These are phyloP conservation scores for Xanthia icteritia DNA, from an alignment of 2,888 invertebrate species.

Conservation along the genomic window DNA sequence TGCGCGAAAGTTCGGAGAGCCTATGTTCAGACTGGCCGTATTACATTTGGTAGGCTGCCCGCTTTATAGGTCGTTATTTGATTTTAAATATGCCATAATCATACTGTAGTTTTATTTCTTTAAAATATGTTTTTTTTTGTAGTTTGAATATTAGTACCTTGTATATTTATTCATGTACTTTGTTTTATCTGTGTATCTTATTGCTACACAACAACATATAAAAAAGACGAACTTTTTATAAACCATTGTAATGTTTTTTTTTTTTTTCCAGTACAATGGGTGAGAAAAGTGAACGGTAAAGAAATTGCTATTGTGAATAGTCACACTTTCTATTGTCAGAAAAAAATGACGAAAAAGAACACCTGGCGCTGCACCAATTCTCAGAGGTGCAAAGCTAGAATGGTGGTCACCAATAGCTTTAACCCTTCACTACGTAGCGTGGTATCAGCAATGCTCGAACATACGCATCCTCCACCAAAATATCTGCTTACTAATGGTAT, in stretches of 20 bases:
- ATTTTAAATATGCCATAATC: too few species aligned
- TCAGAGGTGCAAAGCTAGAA: constrained; percentile 7
- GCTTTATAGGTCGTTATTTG: too few species aligned
- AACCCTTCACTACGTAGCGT: not conserved
- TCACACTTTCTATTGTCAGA: constrained; percentile 12
- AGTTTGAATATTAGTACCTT: not conserved
- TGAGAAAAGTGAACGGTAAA: constrained; percentile 13
- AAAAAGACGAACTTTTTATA: not conserved
- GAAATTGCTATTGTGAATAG: constrained; percentile 10
- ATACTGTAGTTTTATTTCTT: too few species aligned
- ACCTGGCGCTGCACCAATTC: constrained; percentile 6
- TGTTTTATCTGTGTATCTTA: not conserved
- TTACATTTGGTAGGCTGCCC: too few species aligned
- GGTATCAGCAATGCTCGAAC: constrained; percentile 4
- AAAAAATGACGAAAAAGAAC: not conserved
- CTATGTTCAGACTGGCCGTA: too few species aligned
- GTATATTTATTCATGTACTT: not conserved
- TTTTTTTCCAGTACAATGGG: constrained; percentile 7
- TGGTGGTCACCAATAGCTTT: not conserved
- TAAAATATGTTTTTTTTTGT: not conserved
- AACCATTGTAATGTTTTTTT: not conserved
- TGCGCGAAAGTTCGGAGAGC: too few species aligned
- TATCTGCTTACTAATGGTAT: constrained; percentile 8
- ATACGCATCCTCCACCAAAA: constrained; percentile 3
- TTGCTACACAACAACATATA: not conserved